Base-by-base conservation (phyloP, 2,888 invertebrate species). In the Drosophila subsilvestris region DNA sequence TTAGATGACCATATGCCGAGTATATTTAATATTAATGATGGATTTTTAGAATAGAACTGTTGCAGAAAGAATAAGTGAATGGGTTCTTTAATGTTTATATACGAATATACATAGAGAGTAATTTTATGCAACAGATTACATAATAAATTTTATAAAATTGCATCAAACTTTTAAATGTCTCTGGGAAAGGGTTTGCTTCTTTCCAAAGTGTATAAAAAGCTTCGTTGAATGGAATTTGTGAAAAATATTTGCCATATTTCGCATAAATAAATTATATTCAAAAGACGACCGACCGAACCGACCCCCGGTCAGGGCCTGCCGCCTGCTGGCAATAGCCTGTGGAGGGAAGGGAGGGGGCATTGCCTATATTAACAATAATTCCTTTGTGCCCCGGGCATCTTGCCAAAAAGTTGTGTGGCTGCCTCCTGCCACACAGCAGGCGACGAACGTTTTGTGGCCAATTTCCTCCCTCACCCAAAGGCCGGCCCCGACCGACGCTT, bases 351-450 rank as follows among this genome's bases (percentile, higher is more conserved):
- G 22, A 51, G 32, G 67, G 56, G 56, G 67, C 76, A 76, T 65
- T 66, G 86, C 84, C 83, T 79, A 79, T 86, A 83, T 86, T 86
- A 86, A 86, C 84, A 83, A 83, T 83, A 86, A 83, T 80, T 83
- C 66, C 81, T 83, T 79, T 83, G 84, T 75, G 74, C 67, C 61
- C 37, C 72, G 84, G 82, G 82, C 82, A 77, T 77, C 77, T 78
- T 66, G 86, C 86, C 86, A 83, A 86, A 79, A 78, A 70, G 58
- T 85, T 82, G 62, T 50, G 48, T 20, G 37, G 51, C 62, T 47
- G 58, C 25, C 58, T 49, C 57, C 53, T 55, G 37, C 70, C 70
- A 71, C 86, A 79, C 84, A 84, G 83, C 86, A 74, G 86, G 83
- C 79, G 79, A 73, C 75, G 79, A 84, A 72, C 86, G 78, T 84